phyloP scores from a whole-genome alignment of 2,888 invertebrate species.

The Sphaerophoria taeniata region DNA sequence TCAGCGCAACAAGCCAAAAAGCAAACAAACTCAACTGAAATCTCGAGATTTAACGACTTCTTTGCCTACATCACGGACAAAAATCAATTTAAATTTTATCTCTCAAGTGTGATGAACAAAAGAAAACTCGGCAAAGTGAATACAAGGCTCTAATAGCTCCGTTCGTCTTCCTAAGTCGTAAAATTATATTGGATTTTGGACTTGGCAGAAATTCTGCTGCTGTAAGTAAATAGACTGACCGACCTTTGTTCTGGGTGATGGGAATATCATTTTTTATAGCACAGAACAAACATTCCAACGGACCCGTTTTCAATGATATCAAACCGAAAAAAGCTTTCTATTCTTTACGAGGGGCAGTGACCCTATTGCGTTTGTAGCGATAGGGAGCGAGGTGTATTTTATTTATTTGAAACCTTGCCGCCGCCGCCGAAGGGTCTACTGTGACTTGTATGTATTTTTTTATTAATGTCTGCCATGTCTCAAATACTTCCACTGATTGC shows the following conservation, averaged over 20 bases:
- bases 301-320: too few species aligned
- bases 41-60: not conserved
- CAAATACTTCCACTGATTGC: constrained; percentile 23
- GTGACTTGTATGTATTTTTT: not conserved
- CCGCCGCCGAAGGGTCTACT: constrained; percentile 22
- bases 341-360: constrained; percentile 40
- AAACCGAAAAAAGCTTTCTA: constrained; percentile 4
- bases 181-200: constrained; percentile 50
- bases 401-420: not conserved
- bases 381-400: constrained; percentile 3
- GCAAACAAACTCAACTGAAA: not conserved
- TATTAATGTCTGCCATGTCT: not conserved
- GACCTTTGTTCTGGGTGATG: not conserved
- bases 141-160: constrained; percentile 37
- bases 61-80: constrained; percentile 15
- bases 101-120: constrained; percentile 34
- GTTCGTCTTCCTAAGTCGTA: constrained; percentile 19
- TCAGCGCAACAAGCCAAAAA: not conserved
- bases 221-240: constrained; percentile 24
- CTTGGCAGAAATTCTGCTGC: constrained; percentile 14
- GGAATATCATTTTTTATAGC: constrained; percentile 5
- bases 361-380: constrained; percentile 3
- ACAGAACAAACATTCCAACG: not conserved
- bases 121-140: constrained; percentile 6
- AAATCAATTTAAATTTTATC: constrained; percentile 42